Base-by-base conservation (phyloP, 2,888 invertebrate species). In the Hydriomena furcata region DNA sequence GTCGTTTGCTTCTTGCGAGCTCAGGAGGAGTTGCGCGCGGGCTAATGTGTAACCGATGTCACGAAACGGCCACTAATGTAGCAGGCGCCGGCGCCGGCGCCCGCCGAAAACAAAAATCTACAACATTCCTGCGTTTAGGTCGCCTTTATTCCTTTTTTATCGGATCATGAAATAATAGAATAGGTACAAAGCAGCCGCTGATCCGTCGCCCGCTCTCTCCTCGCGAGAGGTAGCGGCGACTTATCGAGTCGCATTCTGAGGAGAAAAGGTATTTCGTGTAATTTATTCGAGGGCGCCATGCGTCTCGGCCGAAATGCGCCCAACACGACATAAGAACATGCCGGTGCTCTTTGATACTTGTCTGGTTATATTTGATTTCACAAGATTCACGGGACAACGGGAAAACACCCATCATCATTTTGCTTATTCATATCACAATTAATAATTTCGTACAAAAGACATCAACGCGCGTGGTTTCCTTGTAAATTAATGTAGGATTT, bases 11-110 rank as follows among this genome's bases (percentile, higher is more conserved):
- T 48, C 21, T 24, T 20, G 24, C 8, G 6, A 12, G 13, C 11
- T 4, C 23, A 23, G 7, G 7, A 0, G 37, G 2, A 52, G 7
- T 49, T 11, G 1, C 6, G 13, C 4, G 45, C 2, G 11, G 8
- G 32, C 80, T 84, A 84, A 84, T 84, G 85, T 81, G 83, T 71
- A 79, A 77, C 68, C 75, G 84, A 61, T 84, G 85, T 84, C 73
- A 73, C 66, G 61, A 57, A 65, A 76, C 71, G 75, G 65, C 68
- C 76, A 72, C 84, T 84, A 84, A 85, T 85, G 84, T 82, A 77
- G 66, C 68, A 84, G 91, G 76, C 91, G 91, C 68, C 84, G 91
- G 76, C 91, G 91, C 69, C 92, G 91, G 81, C 92, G 91, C 71
- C 91, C 87, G 76, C 76, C 79, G 79, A 75, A 79, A 76, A 81